Evolutionary conservation across 1,140 invertebrate genomes (phyloP).

Genomic region (Megalonaias nervosa): DNA sequence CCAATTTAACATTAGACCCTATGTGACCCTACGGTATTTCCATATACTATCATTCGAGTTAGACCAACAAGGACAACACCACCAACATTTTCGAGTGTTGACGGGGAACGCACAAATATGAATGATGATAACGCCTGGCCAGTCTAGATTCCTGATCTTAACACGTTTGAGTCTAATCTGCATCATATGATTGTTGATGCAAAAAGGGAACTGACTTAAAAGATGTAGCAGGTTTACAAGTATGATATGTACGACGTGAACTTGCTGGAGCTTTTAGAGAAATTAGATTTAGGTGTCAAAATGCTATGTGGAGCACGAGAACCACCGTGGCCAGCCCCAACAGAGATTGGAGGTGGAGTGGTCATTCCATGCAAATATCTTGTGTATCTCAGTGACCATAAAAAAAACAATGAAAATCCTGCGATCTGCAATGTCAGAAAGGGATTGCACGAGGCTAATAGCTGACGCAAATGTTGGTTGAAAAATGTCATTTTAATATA

Average conservation of each 20-base stretch:
- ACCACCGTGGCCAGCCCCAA: slow-evolving; percentile 16
- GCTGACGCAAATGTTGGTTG: too few species aligned
- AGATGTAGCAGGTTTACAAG: slow-evolving; percentile 12
- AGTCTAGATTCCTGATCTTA: slow-evolving; percentile 12
- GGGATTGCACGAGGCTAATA: too few species aligned
- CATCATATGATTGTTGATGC: slow-evolving; percentile 8
- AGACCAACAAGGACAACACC: slow-evolving; percentile 2
- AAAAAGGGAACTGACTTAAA: slow-evolving; percentile 1
- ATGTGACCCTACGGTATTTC: too few species aligned
- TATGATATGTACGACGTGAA: slow-evolving; percentile 22
- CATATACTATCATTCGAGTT: neutral
- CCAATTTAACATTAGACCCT: too few species aligned
- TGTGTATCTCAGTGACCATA: too few species aligned
- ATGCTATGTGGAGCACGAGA: slow-evolving; percentile 5
- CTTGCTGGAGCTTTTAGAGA: slow-evolving; percentile 1
- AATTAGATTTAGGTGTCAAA: slow-evolving; percentile 7
- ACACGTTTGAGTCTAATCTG: neutral
- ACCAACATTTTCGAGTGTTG: slow-evolving; percentile 8
- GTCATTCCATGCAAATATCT: too few species aligned
- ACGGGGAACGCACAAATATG: slow-evolving; percentile 9
- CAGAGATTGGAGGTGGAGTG: slow-evolving; percentile 12
- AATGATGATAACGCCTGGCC: slow-evolving; percentile 17
- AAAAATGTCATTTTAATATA: too few species aligned
- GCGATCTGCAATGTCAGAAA: too few species aligned
- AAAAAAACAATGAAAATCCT: too few species aligned